Percentiles rank a stretch among this genome's conserved stretches.
Evolutionary conservation across 1,140 invertebrate genomes (phyloP).

Genomic region (Nasonia vitripennis): DNA sequence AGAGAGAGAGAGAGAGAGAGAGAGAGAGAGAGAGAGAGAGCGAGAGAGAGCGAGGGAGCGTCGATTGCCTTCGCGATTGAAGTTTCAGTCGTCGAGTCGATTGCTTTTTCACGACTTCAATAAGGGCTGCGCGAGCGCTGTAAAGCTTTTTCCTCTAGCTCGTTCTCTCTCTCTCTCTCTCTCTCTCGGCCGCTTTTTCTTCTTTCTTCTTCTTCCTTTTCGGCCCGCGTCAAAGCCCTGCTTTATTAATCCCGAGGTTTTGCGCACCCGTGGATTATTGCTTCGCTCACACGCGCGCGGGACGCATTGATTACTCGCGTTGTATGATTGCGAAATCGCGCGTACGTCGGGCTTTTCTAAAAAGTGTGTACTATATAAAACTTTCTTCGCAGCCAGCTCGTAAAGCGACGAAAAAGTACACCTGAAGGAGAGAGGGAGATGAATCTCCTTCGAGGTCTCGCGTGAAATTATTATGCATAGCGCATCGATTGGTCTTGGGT

Average conservation of each 20-base stretch:
- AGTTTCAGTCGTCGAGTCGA: constrained; percentile 26
- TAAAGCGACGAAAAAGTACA: background rate
- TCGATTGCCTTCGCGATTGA: constrained; percentile 22
- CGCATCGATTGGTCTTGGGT: background rate
- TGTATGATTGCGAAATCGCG: too few species aligned
- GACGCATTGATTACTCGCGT: background rate
- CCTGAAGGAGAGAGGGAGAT: background rate
- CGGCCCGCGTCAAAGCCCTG: background rate
- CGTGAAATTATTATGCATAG: constrained; percentile 10
- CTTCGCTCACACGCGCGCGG: background rate
- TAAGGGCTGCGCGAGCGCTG: background rate
- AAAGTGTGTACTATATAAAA: too few species aligned
- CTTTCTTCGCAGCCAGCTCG: too few species aligned
- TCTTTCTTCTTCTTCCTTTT: background rate
- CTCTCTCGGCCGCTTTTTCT: background rate
- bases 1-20: too few species aligned
- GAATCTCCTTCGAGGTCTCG: background rate
- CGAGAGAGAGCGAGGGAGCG: background rate
- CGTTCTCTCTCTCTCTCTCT: too few species aligned
- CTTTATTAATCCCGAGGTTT: constrained; percentile 5
- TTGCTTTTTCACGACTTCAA: constrained; percentile 37
- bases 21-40: too few species aligned
- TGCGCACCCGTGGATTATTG: background rate
- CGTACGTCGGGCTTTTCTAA: too few species aligned
- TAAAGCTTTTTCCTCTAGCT: background rate